These are phyloP conservation scores for Nesoenas mayeri DNA, from an alignment of 2,113 vertebrate genomes.

Conservation along the genomic window DNA sequence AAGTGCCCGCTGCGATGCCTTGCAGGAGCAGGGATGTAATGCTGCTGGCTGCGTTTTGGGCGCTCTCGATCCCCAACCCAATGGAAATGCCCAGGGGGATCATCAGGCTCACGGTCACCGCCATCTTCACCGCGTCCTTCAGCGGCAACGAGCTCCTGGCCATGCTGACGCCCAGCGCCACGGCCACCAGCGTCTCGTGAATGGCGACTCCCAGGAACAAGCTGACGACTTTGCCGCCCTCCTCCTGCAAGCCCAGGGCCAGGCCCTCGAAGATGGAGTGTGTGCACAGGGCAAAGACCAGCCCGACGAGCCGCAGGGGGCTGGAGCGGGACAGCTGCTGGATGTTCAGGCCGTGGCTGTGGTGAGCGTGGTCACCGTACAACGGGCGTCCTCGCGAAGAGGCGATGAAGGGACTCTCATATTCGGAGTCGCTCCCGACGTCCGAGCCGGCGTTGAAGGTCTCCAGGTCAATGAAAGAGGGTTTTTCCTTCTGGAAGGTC, in stretches of 20 bases:
- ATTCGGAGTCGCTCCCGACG: constrained; percentile 90
- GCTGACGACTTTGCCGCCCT: constrained; percentile 76
- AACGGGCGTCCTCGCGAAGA: background rate
- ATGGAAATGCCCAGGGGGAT: constrained; percentile 85
- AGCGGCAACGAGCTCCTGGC: constrained; percentile 78
- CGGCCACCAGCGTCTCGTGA: constrained; percentile 87
- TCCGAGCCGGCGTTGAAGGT: constrained; percentile 92
- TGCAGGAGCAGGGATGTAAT: constrained; percentile 85
- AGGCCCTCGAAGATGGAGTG: constrained; percentile 92
- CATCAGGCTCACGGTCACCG: constrained; percentile 82
- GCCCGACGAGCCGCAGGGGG: constrained; percentile 82
- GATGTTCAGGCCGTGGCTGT: constrained; percentile 69
- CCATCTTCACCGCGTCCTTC: constrained; percentile 84
- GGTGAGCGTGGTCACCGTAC: constrained; percentile 15
- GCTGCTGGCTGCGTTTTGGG: constrained; percentile 70
- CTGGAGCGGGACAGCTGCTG: constrained; percentile 75
- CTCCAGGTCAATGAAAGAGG: constrained; percentile 91
- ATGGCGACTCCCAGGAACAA: constrained; percentile 88
- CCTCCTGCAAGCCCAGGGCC: constrained; percentile 91
- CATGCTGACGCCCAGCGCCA: constrained; percentile 87
- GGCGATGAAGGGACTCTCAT: constrained; percentile 86
- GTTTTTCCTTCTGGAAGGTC: constrained; percentile 87
- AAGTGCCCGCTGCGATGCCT: constrained; percentile 87
- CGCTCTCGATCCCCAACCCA: constrained; percentile 86
- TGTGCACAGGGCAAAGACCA: constrained; percentile 85